Base-by-base conservation (phyloP, 2,797 vertebrate genomes). In the Neosilurus mollespiculum region DNA sequence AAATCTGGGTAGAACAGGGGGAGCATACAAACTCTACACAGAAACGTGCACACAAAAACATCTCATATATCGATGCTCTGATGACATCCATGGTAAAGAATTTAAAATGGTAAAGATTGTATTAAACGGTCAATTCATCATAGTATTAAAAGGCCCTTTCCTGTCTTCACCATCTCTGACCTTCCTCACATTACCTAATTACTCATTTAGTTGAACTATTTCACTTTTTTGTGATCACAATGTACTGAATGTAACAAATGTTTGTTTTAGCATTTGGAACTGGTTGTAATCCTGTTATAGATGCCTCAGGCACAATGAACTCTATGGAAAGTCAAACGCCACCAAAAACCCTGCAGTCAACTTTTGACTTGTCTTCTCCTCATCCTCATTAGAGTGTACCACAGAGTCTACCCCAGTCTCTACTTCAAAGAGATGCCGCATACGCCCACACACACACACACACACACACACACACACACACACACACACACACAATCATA, bases 281-380 rank as follows among this genome's bases (percentile, higher is more conserved):
- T 83, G 83, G 87, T 84, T 83, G 76, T 92, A 91, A 90, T 88
- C 89, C 87, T 81, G 86, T 90, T 92, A 93, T 90, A 88, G 90
- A 86, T 85, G 89, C 91, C 90, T 89, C 86, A 86, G 90, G 91
- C 91, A 87, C 18, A 87, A 90, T 94, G 90, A 93, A 93, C 92
- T 93, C 92, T 92, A 93, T 92, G 91, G 90, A 89, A 89, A 93
- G 91, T 92, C 92, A 92, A 92, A 88, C 86, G 43, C 88, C 84
- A 88, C 87, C 80, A 90, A 87, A 87, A 90, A 89, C 86, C 88
- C 89, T 87, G 86, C 89, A 88, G 88, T 92, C 88, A 86, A 81
- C 79, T 54, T 61, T 88, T 86, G 83, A 70, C 43, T 16, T 80
- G 84, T 62, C 65, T 88, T 81, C 71, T 87, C 69, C 76, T 86